Percentiles rank a stretch among this genome's conserved stretches.
Evolutionary conservation across 1,140 invertebrate genomes (phyloP).

Genomic region (Trachymyrmex septentrionalis): DNA sequence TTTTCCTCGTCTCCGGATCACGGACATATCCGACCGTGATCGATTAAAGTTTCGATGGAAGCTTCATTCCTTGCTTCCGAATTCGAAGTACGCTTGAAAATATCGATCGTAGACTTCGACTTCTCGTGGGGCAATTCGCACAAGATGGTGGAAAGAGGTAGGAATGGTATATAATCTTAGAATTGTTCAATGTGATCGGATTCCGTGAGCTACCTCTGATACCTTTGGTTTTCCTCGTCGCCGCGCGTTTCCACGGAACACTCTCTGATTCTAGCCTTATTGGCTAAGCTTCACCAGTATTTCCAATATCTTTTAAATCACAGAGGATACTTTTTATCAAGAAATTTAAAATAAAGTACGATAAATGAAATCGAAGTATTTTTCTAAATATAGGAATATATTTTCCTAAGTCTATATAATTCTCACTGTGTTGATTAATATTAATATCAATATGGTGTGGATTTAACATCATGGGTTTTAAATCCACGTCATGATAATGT

Average conservation of each 20-base stretch:
- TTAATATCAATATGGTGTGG: too few species aligned
- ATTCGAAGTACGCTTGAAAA: constrained; percentile 25
- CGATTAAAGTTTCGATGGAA: constrained; percentile 47
- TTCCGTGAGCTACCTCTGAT: background rate
- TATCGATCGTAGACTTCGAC: constrained; percentile 26
- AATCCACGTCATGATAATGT: too few species aligned
- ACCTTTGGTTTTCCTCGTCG: background rate
- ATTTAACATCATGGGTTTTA: too few species aligned
- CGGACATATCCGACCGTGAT: constrained; percentile 9
- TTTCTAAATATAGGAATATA: background rate
- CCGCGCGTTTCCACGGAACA: background rate
- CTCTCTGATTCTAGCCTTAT: background rate
- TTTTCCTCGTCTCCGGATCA: background rate
- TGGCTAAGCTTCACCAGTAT: background rate
- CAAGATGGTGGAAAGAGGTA: background rate
- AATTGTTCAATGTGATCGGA: constrained; percentile 23
- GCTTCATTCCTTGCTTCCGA: background rate
- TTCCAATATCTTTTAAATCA: constrained; percentile 15
- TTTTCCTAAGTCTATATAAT: too few species aligned
- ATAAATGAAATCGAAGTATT: background rate
- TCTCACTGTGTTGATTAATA: too few species aligned
- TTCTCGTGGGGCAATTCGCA: constrained; percentile 4
- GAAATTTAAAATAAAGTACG: background rate
- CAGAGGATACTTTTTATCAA: background rate
- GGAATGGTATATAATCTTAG: constrained; percentile 5